A percentile compares a stretch with the other conserved stretches of the same genome.
Conservation (phyloP, 2,888 invertebrate genomes). For the Neria commutata region DNA sequence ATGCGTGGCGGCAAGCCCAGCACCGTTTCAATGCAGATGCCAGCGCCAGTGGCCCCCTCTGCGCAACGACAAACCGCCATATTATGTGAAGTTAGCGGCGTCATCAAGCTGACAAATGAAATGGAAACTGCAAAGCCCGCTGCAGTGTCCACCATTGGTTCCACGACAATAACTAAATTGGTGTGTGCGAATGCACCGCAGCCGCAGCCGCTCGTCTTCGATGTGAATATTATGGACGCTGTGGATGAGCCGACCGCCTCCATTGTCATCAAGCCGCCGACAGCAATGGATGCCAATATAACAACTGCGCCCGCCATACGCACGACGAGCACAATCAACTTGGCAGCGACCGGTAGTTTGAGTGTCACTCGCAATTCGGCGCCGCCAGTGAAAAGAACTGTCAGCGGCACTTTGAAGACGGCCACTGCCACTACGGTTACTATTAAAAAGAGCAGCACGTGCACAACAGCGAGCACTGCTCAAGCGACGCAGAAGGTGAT, state of each 20-base stretch:
- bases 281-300: background rate
- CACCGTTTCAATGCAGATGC: too few relatives aligned
- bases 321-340: too few relatives aligned
- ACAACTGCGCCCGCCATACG: too few relatives aligned
- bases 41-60: slow-evolving; percentile 10
- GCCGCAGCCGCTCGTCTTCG: too few relatives aligned
- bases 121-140: too few relatives aligned
- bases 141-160: slow-evolving; percentile 19
- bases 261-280: slow-evolving; percentile 34
- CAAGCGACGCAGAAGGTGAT: background rate
- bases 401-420: background rate
- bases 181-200: background rate
- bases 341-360: background rate
- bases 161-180: slow-evolving; percentile 32
- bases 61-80: too few relatives aligned
- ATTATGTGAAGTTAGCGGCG: too few relatives aligned
- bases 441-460: too few relatives aligned
- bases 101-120: background rate
- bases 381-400: background rate
- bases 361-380: background rate
- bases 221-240: slow-evolving; percentile 32
- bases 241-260: slow-evolving; percentile 36
- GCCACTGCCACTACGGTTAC: too few relatives aligned
- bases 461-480: background rate
- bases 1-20: background rate